These are phyloP conservation scores for Diceros bicornis DNA, from an alignment of 2,797 vertebrate species.

Conservation along the genomic window DNA sequence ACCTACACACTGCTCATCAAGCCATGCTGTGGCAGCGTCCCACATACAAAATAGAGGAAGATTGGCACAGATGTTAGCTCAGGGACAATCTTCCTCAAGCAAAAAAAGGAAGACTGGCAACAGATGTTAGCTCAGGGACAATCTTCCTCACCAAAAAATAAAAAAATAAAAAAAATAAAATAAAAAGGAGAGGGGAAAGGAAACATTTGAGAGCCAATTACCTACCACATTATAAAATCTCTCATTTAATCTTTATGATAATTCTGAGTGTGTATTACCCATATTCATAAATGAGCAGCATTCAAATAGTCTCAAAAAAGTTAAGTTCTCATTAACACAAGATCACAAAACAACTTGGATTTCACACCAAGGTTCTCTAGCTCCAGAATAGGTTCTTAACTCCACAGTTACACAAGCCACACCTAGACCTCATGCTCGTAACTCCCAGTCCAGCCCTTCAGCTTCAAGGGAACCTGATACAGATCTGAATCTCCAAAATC, in stretches of 20 bases:
- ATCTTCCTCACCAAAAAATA: no score
- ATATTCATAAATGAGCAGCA: not conserved
- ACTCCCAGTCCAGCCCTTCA: not conserved
- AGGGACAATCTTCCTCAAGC: no score
- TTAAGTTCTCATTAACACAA: conserved; percentile 5
- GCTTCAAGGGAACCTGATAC: not conserved
- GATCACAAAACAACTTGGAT: conserved; percentile 29
- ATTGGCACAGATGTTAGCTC: no score
- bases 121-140: no score
- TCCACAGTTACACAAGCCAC: not conserved
- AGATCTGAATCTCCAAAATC: conserved; percentile 10
- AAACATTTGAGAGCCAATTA: not conserved
- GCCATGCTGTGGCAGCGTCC: no score
- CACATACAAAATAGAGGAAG: no score
- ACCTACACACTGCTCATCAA: no score
- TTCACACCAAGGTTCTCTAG: conserved; percentile 45
- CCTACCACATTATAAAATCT: not conserved
- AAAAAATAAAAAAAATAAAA: not conserved
- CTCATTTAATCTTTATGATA: not conserved
- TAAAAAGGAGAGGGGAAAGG: not conserved
- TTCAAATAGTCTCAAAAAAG: conserved; percentile 10
- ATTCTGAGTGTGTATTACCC: not conserved
- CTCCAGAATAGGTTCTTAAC: conserved; percentile 22
- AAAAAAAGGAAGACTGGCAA: no score
- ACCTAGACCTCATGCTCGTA: not conserved